Evolutionary conservation across 1,140 invertebrate species (phyloP).

Genomic region (Drosophila nigrodunni): DNA sequence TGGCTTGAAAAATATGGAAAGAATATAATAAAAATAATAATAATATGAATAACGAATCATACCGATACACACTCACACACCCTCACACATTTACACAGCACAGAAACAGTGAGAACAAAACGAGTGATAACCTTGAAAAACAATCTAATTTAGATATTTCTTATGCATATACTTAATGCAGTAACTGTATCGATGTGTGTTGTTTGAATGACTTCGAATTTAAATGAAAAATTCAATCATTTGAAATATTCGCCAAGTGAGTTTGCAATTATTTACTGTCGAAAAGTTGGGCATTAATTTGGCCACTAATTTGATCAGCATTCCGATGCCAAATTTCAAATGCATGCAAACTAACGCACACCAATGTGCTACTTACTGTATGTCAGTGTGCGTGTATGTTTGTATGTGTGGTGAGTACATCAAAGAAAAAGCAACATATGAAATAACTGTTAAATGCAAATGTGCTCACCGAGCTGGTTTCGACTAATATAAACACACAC

Average conservation of each 20-base stretch:
- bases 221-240: conserved; percentile 31
- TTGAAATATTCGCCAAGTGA: conserved; percentile 10
- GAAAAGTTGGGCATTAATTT: conserved; percentile 38
- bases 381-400: neutral
- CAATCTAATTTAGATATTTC: conserved; percentile 39
- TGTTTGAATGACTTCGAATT: neutral
- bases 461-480: conserved; percentile 32
- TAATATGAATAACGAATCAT: conserved; percentile 9
- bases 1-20: conserved; percentile 41
- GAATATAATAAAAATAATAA: conserved; percentile 36
- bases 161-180: conserved; percentile 3
- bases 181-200: neutral
- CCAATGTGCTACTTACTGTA: no score
- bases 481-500: neutral
- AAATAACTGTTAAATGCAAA: conserved; percentile 48
- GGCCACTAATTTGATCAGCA: conserved; percentile 33
- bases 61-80: neutral
- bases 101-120: neutral
- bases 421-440: conserved; percentile 13
- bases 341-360: conserved; percentile 20
- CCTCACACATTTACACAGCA: conserved; percentile 2
- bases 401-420: conserved; percentile 7
- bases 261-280: conserved; percentile 27
- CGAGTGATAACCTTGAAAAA: conserved; percentile 38
- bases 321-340: conserved; percentile 17